Percentiles rank a stretch among this genome's conserved stretches.
phyloP scores from a whole-genome alignment of 2,888 invertebrate genomes.

The Polymixis lichenea region DNA sequence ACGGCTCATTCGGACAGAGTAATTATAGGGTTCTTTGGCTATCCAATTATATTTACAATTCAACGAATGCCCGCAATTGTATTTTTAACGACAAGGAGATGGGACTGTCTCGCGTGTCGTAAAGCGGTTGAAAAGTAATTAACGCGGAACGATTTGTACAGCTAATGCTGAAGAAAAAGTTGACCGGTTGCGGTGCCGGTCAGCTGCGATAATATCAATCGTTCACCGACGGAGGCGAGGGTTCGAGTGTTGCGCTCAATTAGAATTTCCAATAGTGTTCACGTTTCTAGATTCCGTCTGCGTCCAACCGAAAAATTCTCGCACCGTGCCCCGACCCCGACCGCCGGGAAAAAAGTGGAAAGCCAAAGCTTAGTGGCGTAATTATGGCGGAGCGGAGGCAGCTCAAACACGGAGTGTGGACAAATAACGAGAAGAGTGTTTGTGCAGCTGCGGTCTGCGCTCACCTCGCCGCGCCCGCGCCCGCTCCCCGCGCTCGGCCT shows the following conservation, averaged over 20 bases:
- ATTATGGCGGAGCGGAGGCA: slow-evolving; percentile 80
- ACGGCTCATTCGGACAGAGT: slow-evolving; percentile 74
- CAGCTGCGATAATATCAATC: slow-evolving; percentile 76
- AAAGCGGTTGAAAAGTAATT: slow-evolving; percentile 78
- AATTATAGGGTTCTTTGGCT: slow-evolving; percentile 76
- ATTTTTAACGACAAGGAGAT: slow-evolving; percentile 74
- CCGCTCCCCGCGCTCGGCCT: slow-evolving; percentile 60
- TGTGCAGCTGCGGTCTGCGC: slow-evolving; percentile 81
- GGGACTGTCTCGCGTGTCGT: slow-evolving; percentile 79
- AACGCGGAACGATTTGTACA: slow-evolving; percentile 80
- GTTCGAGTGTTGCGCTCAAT: slow-evolving; percentile 66
- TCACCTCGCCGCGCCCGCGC: slow-evolving; percentile 61
- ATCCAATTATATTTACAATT: slow-evolving; percentile 81
- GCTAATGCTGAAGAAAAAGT: slow-evolving; percentile 72
- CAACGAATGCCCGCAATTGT: slow-evolving; percentile 74
- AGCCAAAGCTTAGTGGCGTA: slow-evolving; percentile 83
- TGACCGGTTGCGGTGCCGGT: slow-evolving; percentile 63
- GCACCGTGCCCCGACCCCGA: slow-evolving; percentile 65
- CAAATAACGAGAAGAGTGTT: slow-evolving; percentile 86
- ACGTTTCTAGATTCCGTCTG: slow-evolving; percentile 76
- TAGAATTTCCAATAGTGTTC: slow-evolving; percentile 78
- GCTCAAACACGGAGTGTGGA: slow-evolving; percentile 82
- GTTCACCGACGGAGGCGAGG: slow-evolving; percentile 68
- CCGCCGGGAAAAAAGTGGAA: slow-evolving; percentile 76
- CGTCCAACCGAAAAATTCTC: slow-evolving; percentile 76